Evolutionary conservation across 2,888 invertebrate genomes (phyloP), one percentile per base, ranked within the genome.

Genomic region (Dolichomitus sp.): DNA sequence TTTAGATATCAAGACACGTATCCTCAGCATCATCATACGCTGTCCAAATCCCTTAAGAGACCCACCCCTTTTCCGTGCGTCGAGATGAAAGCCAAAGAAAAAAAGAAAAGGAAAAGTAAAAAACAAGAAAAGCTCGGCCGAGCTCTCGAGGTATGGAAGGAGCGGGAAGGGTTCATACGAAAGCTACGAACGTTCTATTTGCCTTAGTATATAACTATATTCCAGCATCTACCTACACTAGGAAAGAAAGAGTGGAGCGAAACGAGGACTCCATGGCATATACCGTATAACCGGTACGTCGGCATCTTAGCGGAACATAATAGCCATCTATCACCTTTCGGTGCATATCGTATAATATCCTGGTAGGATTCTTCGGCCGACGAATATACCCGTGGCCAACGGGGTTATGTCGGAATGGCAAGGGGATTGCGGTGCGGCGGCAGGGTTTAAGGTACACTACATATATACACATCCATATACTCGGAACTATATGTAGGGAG

Each of bases 341-440:
- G 88, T 88, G 89, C 88, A 90, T 90, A 89, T 90, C 90, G 90
- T 91, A 90, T 92, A 92, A 93, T 92, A 91, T 91, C 88, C 88
- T 86, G 88, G 87, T 85, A 68, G 88, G 86, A 91, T 91, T 87
- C 89, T 89, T 87, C 85, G 88, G 87, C 86, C 85, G 80, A 78
- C 19, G 61, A 59, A 70, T 80, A 80, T 79, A 79, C 52, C 79
- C 77, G 50, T 57, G 80, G 80, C 61, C 73, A 79, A 80, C 72
- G 76, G 73, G 73, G 72, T 65, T 80, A 57, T 33, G 68, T 57
- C 45, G 45, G 81, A 80, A 80, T 66, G 69, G 80, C 54, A 72
- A 50, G 61, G 83, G 75, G 74, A 74, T 83, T 78, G 77, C 66
- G 79, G 76, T 78, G 78, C 63, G 68, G 66, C 59, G 7, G 75